These are phyloP conservation scores for Chaenodraco wilsoni DNA, from an alignment of 2,797 vertebrate species.

Conservation along the genomic window DNA sequence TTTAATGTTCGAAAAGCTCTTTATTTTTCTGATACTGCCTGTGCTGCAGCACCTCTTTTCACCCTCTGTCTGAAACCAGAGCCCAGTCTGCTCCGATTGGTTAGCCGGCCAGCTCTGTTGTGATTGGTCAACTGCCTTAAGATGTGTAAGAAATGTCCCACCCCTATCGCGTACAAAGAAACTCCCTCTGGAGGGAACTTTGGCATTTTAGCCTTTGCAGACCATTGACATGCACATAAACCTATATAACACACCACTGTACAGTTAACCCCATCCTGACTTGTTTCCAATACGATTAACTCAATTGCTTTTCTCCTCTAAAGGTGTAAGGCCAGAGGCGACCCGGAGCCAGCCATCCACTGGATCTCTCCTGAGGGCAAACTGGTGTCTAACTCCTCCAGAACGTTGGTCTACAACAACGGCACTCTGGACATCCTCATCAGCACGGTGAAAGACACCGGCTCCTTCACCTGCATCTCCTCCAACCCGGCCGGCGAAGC, in stretches of 20 bases:
- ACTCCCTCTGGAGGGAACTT: too few relatives aligned
- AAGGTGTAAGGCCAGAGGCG: conserved; percentile 95
- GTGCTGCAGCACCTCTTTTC: too few relatives aligned
- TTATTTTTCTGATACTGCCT: too few relatives aligned
- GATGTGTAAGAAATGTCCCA: too few relatives aligned
- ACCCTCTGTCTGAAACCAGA: too few relatives aligned
- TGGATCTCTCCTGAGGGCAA: conserved; percentile 99
- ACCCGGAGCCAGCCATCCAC: conserved; percentile 96
- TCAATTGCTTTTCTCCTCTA: conserved; percentile 13
- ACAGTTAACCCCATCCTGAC: conserved; percentile 37
- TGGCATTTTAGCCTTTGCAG: too few relatives aligned
- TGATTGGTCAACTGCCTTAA: too few relatives aligned
- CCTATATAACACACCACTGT: not conserved
- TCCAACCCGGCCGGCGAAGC: conserved; percentile 97
- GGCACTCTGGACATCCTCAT: conserved; percentile 97
- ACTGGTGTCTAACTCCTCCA: conserved; percentile 93
- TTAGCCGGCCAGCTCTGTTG: too few relatives aligned
- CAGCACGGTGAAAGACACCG: conserved; percentile 96
- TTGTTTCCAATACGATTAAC: conserved; percentile 27
- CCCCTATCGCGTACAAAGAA: too few relatives aligned
- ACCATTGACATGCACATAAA: too few relatives aligned
- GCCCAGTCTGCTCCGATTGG: too few relatives aligned
- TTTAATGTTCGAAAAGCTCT: too few relatives aligned
- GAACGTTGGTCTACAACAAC: conserved; percentile 91
- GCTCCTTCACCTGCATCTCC: conserved; percentile 97